Percentiles rank a stretch among this genome's conserved stretches.
Evolutionary conservation across 2,113 vertebrate genomes (phyloP).

Genomic region (Murina feae): DNA sequence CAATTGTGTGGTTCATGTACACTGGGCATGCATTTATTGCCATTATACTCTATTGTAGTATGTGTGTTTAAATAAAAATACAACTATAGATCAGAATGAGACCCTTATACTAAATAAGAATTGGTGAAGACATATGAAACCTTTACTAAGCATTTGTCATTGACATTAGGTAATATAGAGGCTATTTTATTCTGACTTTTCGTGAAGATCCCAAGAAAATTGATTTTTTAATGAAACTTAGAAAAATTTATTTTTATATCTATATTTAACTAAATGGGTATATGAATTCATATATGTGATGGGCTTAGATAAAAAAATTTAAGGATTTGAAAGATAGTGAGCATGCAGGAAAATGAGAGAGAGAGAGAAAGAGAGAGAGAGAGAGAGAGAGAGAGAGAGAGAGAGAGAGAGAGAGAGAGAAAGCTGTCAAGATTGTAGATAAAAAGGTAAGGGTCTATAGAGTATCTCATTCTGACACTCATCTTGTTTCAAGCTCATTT

Average conservation of each 20-base stretch:
- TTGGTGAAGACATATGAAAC: neutral
- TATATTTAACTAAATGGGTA: neutral
- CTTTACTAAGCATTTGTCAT: neutral
- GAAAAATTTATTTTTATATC: neutral
- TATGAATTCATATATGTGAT: neutral
- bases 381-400: neutral
- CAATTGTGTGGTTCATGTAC: neutral
- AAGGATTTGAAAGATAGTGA: neutral
- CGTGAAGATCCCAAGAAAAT: neutral
- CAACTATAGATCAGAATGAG: neutral
- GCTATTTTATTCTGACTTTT: neutral
- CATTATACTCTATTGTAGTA: neutral
- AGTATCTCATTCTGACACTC: neutral
- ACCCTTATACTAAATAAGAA: neutral
- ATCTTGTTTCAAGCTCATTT: neutral
- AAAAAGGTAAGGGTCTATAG: neutral
- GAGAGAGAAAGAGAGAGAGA: neutral
- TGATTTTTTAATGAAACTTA: constrained; percentile 11
- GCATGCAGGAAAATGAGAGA: neutral
- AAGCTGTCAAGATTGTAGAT: neutral
- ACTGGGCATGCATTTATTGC: constrained; percentile 11
- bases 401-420: neutral
- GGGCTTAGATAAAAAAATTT: neutral
- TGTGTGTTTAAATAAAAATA: constrained; percentile 9
- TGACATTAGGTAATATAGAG: neutral